A percentile compares a stretch with the other conserved stretches of the same genome.
Evolutionary conservation across 2,888 invertebrate genomes (phyloP).

Genomic region (Melieria picta): DNA sequence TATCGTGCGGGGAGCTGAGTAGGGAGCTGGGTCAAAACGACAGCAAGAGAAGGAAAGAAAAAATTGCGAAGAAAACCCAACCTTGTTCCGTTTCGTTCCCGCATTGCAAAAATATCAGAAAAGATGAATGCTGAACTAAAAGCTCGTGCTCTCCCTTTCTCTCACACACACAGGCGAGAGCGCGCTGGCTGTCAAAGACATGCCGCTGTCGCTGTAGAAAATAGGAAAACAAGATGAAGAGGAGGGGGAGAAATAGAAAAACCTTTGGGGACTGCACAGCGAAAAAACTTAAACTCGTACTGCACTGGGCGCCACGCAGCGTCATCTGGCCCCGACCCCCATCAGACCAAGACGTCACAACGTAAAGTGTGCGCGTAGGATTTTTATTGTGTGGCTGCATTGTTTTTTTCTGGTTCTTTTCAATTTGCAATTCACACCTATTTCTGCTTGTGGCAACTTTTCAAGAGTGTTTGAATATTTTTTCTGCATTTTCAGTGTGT

Average conservation of each 20-base stretch:
- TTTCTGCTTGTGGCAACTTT: too few relatives aligned
- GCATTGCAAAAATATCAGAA: conserved; percentile 5
- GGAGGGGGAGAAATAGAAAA: conserved; percentile 8
- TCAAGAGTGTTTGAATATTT: conserved; percentile 5
- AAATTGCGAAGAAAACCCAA: conserved; percentile 37
- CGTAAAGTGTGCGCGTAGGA: neutral
- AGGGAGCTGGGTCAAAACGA: neutral
- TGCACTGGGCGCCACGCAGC: too few relatives aligned
- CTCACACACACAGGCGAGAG: neutral
- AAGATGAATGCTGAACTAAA: neutral
- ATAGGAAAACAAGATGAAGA: too few relatives aligned
- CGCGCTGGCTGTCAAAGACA: neutral
- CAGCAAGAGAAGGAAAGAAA: conserved; percentile 4
- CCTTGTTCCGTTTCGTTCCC: conserved; percentile 37
- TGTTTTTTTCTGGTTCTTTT: neutral
- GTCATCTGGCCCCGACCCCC: too few relatives aligned
- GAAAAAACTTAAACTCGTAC: neutral
- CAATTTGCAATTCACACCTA: neutral
- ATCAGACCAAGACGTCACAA: too few relatives aligned
- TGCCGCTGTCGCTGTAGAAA: too few relatives aligned
- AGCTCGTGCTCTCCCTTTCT: conserved; percentile 8
- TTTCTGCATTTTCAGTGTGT: conserved; percentile 53
- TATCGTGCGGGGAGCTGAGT: neutral
- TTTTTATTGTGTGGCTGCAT: neutral
- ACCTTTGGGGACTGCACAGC: neutral